Evolutionary conservation across 2,888 invertebrate genomes (phyloP).

Genomic region (Xanthia togata): DNA sequence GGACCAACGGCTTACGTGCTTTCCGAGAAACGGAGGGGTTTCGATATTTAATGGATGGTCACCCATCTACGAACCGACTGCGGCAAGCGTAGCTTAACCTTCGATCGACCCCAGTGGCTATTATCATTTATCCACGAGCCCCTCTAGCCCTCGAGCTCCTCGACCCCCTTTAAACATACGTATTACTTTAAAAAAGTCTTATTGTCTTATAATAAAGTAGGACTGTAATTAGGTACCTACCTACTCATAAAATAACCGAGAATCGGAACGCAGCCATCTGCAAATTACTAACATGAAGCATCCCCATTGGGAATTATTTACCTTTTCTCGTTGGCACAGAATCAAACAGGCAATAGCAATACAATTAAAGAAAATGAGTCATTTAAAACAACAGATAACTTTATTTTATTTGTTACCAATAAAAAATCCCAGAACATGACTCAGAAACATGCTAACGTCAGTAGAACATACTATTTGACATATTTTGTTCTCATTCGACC

Average conservation of each 20-base stretch:
- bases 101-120: too few species aligned
- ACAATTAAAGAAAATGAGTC: conserved; percentile 51
- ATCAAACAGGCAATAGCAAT: conserved; percentile 49
- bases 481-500: conserved; percentile 28
- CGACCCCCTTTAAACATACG: background rate
- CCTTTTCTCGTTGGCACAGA: conserved; percentile 48
- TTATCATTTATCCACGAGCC: too few species aligned
- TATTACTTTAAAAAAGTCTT: background rate
- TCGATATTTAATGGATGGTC: too few species aligned
- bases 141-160: too few species aligned
- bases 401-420: conserved; percentile 47
- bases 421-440: conserved; percentile 40
- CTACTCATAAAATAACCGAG: conserved; percentile 1
- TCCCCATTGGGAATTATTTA: conserved; percentile 27
- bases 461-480: background rate
- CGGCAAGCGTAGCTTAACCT: too few species aligned
- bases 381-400: conserved; percentile 39
- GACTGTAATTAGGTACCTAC: too few species aligned
- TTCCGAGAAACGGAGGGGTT: too few species aligned
- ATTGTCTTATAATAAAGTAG: background rate
- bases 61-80: too few species aligned
- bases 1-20: too few species aligned
- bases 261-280: conserved; percentile 24
- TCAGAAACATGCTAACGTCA: conserved; percentile 27
- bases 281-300: conserved; percentile 30